phyloP scores from a whole-genome alignment of 2,797 vertebrate genomes.

The Pangasius sanitwongsei region DNA sequence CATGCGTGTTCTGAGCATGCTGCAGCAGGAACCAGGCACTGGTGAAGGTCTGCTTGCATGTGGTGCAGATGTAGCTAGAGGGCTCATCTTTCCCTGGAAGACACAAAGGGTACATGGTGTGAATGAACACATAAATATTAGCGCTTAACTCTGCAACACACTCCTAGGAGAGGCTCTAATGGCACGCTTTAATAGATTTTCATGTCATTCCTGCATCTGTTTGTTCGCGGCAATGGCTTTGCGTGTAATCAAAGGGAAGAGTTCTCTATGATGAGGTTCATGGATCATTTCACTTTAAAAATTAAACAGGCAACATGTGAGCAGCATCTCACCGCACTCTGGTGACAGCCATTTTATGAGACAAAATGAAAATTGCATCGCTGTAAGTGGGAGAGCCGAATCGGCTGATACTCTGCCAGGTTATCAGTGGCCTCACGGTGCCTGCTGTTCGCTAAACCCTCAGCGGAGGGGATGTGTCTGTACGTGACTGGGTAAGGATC shows the following conservation, averaged over 20 bases:
- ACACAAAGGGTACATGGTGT: conserved; percentile 48
- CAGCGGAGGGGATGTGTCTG: conserved; percentile 42
- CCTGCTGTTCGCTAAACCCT: conserved; percentile 67
- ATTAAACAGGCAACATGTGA: conserved; percentile 57
- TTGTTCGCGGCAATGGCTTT: conserved; percentile 60
- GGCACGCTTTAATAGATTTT: conserved; percentile 52
- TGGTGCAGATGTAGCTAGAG: conserved; percentile 99
- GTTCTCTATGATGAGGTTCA: conserved; percentile 53
- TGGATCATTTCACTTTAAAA: conserved; percentile 59
- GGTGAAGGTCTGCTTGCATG: conserved; percentile 98
- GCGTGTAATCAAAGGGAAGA: conserved; percentile 56
- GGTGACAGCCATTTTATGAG: conserved; percentile 57
- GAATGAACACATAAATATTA: conserved; percentile 50
- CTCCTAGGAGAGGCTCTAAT: conserved; percentile 41
- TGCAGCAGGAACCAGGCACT: conserved; percentile 99
- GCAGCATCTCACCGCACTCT: conserved; percentile 36
- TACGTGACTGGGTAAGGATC: conserved; percentile 47
- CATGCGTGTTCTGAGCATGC: conserved; percentile 97
- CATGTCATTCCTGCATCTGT: conserved; percentile 55
- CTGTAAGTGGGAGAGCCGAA: conserved; percentile 46
- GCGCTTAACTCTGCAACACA: conserved; percentile 26
- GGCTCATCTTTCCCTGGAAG: conserved; percentile 96
- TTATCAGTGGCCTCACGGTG: conserved; percentile 88
- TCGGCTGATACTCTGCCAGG: conserved; percentile 64
- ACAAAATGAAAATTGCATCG: conserved; percentile 59